Base-by-base conservation (phyloP, 1,140 invertebrate species). In the Aethina tumida region DNA sequence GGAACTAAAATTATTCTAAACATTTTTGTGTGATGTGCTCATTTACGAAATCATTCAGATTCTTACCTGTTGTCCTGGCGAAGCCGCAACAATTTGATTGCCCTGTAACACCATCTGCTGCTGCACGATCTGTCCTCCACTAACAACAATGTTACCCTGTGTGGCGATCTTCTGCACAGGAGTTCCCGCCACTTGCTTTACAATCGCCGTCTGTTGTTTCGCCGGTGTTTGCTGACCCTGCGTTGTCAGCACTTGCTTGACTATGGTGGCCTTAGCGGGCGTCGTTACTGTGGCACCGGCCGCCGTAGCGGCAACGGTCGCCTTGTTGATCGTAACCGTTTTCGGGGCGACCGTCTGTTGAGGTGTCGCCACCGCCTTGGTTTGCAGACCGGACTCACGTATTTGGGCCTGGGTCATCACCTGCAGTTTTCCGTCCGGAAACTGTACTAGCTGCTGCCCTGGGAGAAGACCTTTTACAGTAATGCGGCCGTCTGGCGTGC, bases 391-490 rank as follows among this genome's bases (percentile, higher is more conserved):
- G 4, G 45, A 39, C n/a, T 42, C 41, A 47, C 52, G 47, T 36
- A 55, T 35, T 49, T 68, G 68, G 33, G 64, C 55, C 12, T 73
- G 74, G 21, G 77, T 83, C 12, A 93, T 69, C 2, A 95, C 80
- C 53, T 96, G 91, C 18, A 96, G 64, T 62, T 92, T 88, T 0
- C 93, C 93, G 66, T 96, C 91, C 0, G 91, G 79, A 71, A 93
- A 81, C 58, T 94, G 85, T 14, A 95, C 79, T 15, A 95, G 66
- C 52, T 95, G 89, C 55, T 97, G 93, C n/a, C 91, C 89, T 28
- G 89, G 84, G 60, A 92, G 72, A 1, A 97, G 66, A 5, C 92
- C 93, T 39, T 85, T 74, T 2, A 96, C 89, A 59, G 91, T 88
- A 1, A 96, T 67, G 64, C 93, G 91, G 10, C 91, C 91, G 63